These are phyloP conservation scores for Harpagifer antarcticus DNA, from an alignment of 2,797 vertebrate genomes.

Conservation along the genomic window DNA sequence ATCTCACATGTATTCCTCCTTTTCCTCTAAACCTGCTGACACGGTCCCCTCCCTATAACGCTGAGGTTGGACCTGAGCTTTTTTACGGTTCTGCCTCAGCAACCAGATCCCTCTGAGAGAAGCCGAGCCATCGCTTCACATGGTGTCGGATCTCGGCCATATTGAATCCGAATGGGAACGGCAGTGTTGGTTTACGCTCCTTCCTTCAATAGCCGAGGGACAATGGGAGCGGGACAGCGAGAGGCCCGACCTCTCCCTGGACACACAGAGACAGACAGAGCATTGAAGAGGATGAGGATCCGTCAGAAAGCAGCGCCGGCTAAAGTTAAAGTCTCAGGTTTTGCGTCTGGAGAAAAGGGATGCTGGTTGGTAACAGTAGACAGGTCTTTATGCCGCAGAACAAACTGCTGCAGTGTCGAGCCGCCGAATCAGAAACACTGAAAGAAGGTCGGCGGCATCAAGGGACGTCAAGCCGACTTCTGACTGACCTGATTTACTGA, in stretches of 20 bases:
- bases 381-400: slow-evolving; percentile 49
- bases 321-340: slow-evolving; percentile 38
- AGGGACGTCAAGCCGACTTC: background rate
- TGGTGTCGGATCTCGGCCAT: slow-evolving; percentile 74
- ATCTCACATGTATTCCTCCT: background rate
- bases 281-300: slow-evolving; percentile 59
- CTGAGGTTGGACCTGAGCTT: slow-evolving; percentile 35
- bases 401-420: slow-evolving; percentile 39
- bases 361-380: slow-evolving; percentile 49
- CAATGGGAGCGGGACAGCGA: slow-evolving; percentile 67
- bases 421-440: background rate
- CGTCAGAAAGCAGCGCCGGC: slow-evolving; percentile 25
- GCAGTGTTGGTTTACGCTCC: slow-evolving; percentile 68
- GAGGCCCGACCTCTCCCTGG: slow-evolving; percentile 43
- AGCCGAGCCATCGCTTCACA: slow-evolving; percentile 79
- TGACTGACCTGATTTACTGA: slow-evolving; percentile 30
- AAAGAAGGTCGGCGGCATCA: background rate
- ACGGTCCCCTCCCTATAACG: slow-evolving; percentile 54
- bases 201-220: slow-evolving; percentile 56
- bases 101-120: slow-evolving; percentile 81
- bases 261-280: slow-evolving; percentile 51
- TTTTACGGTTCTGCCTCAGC: slow-evolving; percentile 33
- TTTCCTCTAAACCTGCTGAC: slow-evolving; percentile 12
- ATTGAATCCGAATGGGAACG: slow-evolving; percentile 67
- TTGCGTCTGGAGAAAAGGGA: slow-evolving; percentile 21